Evolutionary conservation across 2,113 vertebrate species (phyloP).

Genomic region (Crotalus viridis): DNA sequence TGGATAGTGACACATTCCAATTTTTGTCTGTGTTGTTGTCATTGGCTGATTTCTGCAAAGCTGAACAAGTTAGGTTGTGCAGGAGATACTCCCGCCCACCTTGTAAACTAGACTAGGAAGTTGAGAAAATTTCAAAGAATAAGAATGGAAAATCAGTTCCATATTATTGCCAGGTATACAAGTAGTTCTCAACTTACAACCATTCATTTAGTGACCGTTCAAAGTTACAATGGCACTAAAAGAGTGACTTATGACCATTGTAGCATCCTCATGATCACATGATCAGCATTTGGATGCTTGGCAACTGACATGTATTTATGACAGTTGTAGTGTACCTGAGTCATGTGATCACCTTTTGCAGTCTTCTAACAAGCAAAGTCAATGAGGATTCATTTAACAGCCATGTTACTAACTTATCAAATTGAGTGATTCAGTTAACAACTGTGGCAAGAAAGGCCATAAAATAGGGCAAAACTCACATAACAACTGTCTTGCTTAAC

Average conservation of each 20-base stretch:
- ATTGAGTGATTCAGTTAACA: neutral
- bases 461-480: neutral
- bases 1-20: neutral
- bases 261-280: neutral
- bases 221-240: neutral
- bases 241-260: neutral
- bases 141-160: neutral
- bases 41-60: neutral
- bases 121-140: neutral
- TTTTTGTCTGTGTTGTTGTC: neutral
- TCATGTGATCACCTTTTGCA: neutral
- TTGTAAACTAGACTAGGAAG: neutral
- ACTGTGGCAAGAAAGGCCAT: neutral
- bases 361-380: neutral
- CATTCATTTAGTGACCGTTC: neutral
- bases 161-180: neutral
- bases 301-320: neutral
- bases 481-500: neutral
- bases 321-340: neutral
- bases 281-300: neutral
- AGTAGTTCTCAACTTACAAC: neutral
- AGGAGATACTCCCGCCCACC: neutral
- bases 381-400: neutral
- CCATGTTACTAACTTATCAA: neutral
- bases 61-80: neutral